Evolutionary conservation across 2,888 invertebrate genomes (phyloP), one percentile per base, ranked within the genome.

Genomic region (Luperina nickerlii): DNA sequence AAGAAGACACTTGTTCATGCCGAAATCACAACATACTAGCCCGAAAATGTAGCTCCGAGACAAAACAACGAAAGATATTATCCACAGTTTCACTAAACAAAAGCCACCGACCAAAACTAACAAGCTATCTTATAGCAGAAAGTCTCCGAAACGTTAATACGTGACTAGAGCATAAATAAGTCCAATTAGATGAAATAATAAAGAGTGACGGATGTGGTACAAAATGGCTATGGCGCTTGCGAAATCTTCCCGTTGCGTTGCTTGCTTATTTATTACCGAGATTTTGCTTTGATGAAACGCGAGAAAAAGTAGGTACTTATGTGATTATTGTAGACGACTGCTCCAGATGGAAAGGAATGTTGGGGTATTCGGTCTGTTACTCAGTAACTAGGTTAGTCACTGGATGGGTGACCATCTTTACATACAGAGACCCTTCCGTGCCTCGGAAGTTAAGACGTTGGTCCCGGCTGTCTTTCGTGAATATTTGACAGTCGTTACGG

Each of bases 161-260:
- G 90, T 91, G 90, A 91, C 85, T 76, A 32, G 91, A 87, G 87
- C 63, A 74, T 84, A 74, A 84, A 86, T 74, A 81, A 77, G 71
- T 18, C 81, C 85, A 86, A 86, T 87, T 86, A 87, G 68, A 60
- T 51, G 81, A 76, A 87, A 77, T 76, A 79, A 74, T 77, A 73
- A 76, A 45, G 62, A 83, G 66, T 60, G 84, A 71, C 27, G 74
- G 79, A 76, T 76, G 67, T 32, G 42, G 32, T 54, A 51, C 45
- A 70, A 71, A 76, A 78, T 51, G 78, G 62, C 27, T 24, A 54
- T 8, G 24, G 7, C 67, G 76, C 24, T 66, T 42, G 48, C 38
- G 8, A 60, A 63, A 38, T 70, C 18, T 81, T 63, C 57, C 13
- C 18, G 27, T 5, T 67, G 2, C 13, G n/a, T 11, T 63, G 7